phyloP scores from a whole-genome alignment of 2,113 vertebrate species.

The Zosterops japonicus region DNA sequence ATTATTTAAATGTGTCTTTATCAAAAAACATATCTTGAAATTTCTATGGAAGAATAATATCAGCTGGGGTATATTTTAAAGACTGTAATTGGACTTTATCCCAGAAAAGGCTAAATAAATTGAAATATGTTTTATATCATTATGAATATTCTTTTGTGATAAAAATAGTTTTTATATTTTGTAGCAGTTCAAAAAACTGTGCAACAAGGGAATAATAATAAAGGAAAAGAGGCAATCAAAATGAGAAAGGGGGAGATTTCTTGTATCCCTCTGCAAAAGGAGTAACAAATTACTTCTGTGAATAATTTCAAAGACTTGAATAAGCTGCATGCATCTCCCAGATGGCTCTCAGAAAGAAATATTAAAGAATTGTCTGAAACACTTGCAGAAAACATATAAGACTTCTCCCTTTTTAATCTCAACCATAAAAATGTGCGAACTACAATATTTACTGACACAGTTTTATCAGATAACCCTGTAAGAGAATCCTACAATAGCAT shows the following conservation, averaged over 20 bases:
- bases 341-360: slow-evolving; percentile 7
- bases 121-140: slow-evolving; percentile 70
- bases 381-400: neutral
- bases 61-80: slow-evolving; percentile 65
- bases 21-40: slow-evolving; percentile 60
- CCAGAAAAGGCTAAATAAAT: slow-evolving; percentile 71
- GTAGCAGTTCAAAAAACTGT: slow-evolving; percentile 49
- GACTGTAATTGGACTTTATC: slow-evolving; percentile 68
- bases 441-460: slow-evolving; percentile 46
- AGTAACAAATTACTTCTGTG: slow-evolving; percentile 56
- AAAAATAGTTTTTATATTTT: slow-evolving; percentile 68
- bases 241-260: slow-evolving; percentile 44
- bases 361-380: slow-evolving; percentile 35
- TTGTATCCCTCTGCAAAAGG: slow-evolving; percentile 50
- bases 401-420: neutral
- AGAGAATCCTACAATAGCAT: slow-evolving; percentile 4
- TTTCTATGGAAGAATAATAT: slow-evolving; percentile 39
- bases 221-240: slow-evolving; percentile 67
- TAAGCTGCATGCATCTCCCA: slow-evolving; percentile 41
- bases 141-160: slow-evolving; percentile 66
- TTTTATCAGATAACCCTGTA: slow-evolving; percentile 2
- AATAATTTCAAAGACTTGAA: slow-evolving; percentile 68
- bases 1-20: slow-evolving; percentile 59
- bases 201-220: slow-evolving; percentile 57
- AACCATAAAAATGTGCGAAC: slow-evolving; percentile 9